Base-by-base conservation (phyloP, 1,140 invertebrate species). In the Chionoecetes opilio region DNA sequence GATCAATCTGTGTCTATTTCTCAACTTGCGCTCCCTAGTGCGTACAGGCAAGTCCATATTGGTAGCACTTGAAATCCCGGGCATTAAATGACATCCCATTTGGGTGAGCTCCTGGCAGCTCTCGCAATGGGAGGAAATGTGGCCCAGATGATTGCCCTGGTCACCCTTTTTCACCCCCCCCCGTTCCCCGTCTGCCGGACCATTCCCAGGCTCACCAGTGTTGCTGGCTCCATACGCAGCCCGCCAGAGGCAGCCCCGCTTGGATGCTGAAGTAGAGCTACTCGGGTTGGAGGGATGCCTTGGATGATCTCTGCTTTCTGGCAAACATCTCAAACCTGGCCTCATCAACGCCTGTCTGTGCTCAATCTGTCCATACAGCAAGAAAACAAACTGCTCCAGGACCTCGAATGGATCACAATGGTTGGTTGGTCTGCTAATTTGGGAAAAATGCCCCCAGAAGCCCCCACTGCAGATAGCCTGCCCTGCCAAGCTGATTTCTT, bases 401-500 rank as follows among this genome's bases (percentile, higher is more conserved):
- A 31, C 11, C 17, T 37, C n/a, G 26, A 34, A 5, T 34, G n/a
- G 3, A 75, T 93, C 93, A 3, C 32, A 86, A 96, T 37, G 21
- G 31, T n/a, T 84, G 35, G 21, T 63, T 92, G 96, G 37, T 75
- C n/a, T 94, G n/a, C 21, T 93, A 96, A 17, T 92, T 53, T 75
- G 91, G 31, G 34, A 14, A 37, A 63, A 96, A 96, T 2, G 88
- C n/a, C 53, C 0, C 82, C 75, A 17, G 93, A 89, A 82, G 82
- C n/a, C 88, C n/a, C 90, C 96, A 91, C 38, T 21, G 95, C 37
- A 96, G 1, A 93, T 35, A 85, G 2, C 92, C 95, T 94, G 93
- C 37, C 46, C 92, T 41, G 93, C 94, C 94, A 92, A 26, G 89
- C 94, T 86, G 37, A 85, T 38, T 93, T 84, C 29, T 93, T 93